Evolutionary conservation across 2,888 invertebrate species (phyloP).

Genomic region (Halictus ligatus): DNA sequence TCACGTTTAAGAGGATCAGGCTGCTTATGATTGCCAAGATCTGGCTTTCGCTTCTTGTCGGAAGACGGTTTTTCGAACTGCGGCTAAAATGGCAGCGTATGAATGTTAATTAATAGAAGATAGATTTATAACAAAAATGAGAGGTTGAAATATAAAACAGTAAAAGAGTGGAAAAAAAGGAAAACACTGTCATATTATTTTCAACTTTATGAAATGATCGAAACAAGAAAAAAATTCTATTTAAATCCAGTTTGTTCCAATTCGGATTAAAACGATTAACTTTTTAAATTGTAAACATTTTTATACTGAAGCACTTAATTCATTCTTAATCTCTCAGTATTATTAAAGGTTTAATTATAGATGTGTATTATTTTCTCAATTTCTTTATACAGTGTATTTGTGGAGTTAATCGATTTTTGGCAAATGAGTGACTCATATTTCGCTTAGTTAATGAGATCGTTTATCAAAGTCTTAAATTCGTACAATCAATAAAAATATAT

Average conservation of each 20-base stretch:
- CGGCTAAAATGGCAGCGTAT: not conserved
- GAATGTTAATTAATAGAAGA: not conserved
- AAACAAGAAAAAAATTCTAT: not conserved
- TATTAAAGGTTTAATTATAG: too few species aligned
- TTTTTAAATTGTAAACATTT: not conserved
- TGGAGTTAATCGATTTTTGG: too few species aligned
- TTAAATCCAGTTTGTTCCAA: not conserved
- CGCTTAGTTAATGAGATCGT: too few species aligned
- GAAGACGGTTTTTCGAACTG: not conserved
- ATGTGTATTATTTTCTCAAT: too few species aligned
- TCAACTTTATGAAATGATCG: not conserved
- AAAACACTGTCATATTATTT: not conserved
- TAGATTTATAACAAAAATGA: not conserved
- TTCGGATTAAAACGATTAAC: not conserved
- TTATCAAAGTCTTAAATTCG: not conserved
- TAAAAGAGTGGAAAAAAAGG: not conserved
- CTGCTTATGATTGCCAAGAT: slow-evolving; percentile 69
- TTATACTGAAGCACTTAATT: not conserved
- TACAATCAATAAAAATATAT: not conserved
- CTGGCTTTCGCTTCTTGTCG: slow-evolving; percentile 16
- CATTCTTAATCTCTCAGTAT: not conserved
- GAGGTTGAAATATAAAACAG: not conserved
- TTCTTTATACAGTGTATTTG: too few species aligned
- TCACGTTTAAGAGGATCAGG: slow-evolving; percentile 72
- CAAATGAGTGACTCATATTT: too few species aligned